Evolutionary conservation across 2,113 vertebrate genomes (phyloP).

Genomic region (Leiothrix lutea): DNA sequence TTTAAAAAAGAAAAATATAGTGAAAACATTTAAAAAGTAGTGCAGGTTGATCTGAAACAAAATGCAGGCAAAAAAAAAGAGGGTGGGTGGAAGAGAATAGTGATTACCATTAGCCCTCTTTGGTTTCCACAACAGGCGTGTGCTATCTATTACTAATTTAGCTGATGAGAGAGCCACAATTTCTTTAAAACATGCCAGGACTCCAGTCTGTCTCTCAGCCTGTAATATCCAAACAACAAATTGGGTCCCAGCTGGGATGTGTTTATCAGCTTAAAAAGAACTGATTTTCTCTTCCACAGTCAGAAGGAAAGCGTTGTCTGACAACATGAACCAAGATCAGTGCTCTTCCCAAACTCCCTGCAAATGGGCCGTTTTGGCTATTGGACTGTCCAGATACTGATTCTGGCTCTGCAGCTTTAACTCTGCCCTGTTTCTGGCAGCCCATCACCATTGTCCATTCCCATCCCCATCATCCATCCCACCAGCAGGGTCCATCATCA

Average conservation of each 20-base stretch:
- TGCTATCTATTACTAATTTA: conserved; percentile 54
- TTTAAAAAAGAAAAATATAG: background rate
- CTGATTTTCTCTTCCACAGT: conserved; percentile 1
- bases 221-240: conserved; percentile 55
- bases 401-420: background rate
- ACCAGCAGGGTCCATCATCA: background rate
- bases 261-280: conserved; percentile 26
- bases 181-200: conserved; percentile 47
- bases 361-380: background rate
- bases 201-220: conserved; percentile 49
- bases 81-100: background rate
- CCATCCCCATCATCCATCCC: background rate
- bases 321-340: background rate
- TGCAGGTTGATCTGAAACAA: background rate
- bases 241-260: conserved; percentile 45
- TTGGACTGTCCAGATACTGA: background rate
- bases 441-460: background rate
- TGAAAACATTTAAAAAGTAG: background rate
- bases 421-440: background rate
- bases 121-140: background rate
- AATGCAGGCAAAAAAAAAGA: background rate
- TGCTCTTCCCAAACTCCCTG: background rate
- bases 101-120: background rate
- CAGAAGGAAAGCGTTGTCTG: background rate
- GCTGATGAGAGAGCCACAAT: background rate